Conservation (phyloP, 2,797 vertebrate genomes). For the Enoplosus armatus region DNA sequence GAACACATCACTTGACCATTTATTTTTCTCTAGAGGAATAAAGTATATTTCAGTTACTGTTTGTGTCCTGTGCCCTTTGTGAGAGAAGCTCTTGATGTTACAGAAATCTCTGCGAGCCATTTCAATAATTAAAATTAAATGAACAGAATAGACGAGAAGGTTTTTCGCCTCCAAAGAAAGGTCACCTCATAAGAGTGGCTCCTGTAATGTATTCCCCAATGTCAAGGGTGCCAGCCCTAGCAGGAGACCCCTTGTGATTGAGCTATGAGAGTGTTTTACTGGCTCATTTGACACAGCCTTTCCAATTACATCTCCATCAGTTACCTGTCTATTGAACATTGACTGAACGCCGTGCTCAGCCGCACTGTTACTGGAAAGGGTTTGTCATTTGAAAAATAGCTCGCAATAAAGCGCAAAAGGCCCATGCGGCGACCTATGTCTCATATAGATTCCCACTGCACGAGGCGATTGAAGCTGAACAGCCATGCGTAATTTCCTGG, state of each 20-base stretch:
- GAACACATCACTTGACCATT: not conserved
- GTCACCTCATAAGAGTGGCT: constrained; percentile 33
- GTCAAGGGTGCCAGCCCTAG: constrained; percentile 45
- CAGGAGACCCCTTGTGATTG: constrained; percentile 68
- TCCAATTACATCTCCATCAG: constrained; percentile 78
- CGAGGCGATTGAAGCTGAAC: constrained; percentile 55
- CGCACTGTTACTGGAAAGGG: constrained; percentile 52
- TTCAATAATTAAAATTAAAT: constrained; percentile 25
- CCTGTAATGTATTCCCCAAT: constrained; percentile 41
- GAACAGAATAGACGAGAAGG: constrained; percentile 12
- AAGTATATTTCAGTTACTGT: constrained; percentile 52
- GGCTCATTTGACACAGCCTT: constrained; percentile 81
- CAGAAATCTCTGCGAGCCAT: not conserved
- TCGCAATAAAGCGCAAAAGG: constrained; percentile 62
- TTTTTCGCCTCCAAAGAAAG: constrained; percentile 34
- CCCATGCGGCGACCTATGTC: constrained; percentile 36
- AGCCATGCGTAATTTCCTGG: constrained; percentile 70
- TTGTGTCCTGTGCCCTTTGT: constrained; percentile 3
- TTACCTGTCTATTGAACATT: constrained; percentile 62
- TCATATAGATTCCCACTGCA: constrained; percentile 40
- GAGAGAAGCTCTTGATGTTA: not conserved
- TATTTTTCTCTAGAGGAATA: constrained; percentile 41
- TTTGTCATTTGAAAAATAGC: constrained; percentile 71
- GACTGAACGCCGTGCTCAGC: constrained; percentile 47
- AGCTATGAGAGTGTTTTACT: constrained; percentile 71